Percentiles rank a stretch among this genome's conserved stretches.
Conservation (phyloP, 2,113 vertebrate species). For the Tinamus guttatus region DNA sequence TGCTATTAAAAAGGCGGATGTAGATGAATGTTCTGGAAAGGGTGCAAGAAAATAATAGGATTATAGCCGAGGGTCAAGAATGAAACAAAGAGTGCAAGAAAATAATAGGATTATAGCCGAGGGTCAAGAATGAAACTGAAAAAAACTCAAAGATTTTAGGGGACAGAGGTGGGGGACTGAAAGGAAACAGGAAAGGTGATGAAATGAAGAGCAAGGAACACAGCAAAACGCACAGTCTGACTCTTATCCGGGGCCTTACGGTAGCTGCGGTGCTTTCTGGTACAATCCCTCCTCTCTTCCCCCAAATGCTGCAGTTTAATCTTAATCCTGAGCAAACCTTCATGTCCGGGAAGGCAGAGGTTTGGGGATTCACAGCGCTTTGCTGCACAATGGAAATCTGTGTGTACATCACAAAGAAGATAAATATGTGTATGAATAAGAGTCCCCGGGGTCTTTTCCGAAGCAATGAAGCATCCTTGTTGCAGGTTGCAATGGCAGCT, state of each 20-base stretch:
- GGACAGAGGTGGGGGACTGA: not conserved
- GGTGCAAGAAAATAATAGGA: conserved; percentile 63
- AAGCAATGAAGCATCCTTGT: conserved; percentile 69
- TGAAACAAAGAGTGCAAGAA: conserved; percentile 61
- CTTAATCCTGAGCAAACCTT: conserved; percentile 4
- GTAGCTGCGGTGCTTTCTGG: not conserved
- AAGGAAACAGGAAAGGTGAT: not conserved
- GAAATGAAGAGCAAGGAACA: not conserved
- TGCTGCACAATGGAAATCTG: conserved; percentile 44
- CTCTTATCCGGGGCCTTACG: not conserved
- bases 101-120: conserved; percentile 58
- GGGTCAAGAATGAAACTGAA: conserved; percentile 65
- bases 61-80: conserved; percentile 59
- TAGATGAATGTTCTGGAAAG: conserved; percentile 67
- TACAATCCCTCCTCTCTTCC: conserved; percentile 5
- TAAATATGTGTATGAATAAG: conserved; percentile 67
- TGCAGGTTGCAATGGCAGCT: conserved; percentile 70
- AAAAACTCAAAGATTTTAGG: conserved; percentile 18
- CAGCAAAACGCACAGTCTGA: not conserved
- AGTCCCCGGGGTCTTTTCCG: conserved; percentile 43
- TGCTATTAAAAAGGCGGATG: conserved; percentile 76
- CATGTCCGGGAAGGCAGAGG: not conserved
- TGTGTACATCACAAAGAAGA: conserved; percentile 59
- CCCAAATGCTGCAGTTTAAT: not conserved
- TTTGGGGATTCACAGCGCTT: conserved; percentile 31